Conservation (phyloP, 2,797 vertebrate genomes). For the Thamnophis elegans region DNA sequence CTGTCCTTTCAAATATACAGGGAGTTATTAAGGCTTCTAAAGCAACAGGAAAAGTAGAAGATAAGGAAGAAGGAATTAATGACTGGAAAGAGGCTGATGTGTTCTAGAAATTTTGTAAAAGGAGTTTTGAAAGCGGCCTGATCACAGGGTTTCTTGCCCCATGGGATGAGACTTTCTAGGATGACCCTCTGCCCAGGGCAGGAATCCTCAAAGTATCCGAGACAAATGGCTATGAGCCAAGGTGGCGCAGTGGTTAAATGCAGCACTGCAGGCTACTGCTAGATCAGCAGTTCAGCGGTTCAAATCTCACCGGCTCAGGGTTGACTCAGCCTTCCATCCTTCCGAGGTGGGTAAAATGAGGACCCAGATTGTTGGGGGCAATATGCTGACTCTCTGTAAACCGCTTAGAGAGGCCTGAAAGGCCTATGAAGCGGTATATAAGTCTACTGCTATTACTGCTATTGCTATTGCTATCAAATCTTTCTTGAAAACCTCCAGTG, state of each 20-base stretch:
- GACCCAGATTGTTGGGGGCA: too few species aligned
- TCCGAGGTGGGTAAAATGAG: too few species aligned
- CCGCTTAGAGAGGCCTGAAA: too few species aligned
- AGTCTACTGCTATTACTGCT: too few species aligned
- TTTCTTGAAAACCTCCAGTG: neutral
- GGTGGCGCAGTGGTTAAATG: too few species aligned
- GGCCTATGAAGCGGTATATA: too few species aligned
- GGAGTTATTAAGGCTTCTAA: slow-evolving; percentile 15
- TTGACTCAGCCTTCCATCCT: too few species aligned
- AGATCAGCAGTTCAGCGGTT: too few species aligned
- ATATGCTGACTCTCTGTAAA: too few species aligned
- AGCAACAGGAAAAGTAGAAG: neutral
- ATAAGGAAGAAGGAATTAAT: neutral
- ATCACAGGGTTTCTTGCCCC: neutral
- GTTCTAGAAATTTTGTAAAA: slow-evolving; percentile 8
- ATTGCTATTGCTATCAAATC: neutral
- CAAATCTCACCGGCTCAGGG: too few species aligned
- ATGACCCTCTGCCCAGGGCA: neutral
- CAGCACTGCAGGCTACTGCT: too few species aligned
- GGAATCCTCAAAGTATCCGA: neutral
- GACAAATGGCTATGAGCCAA: neutral
- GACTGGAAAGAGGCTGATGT: neutral
- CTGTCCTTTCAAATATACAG: neutral
- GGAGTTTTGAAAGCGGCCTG: neutral
- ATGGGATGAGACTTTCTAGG: neutral